These are phyloP conservation scores for Tylochromis polylepis DNA, from an alignment of 2,113 vertebrate species.

Conservation along the genomic window DNA sequence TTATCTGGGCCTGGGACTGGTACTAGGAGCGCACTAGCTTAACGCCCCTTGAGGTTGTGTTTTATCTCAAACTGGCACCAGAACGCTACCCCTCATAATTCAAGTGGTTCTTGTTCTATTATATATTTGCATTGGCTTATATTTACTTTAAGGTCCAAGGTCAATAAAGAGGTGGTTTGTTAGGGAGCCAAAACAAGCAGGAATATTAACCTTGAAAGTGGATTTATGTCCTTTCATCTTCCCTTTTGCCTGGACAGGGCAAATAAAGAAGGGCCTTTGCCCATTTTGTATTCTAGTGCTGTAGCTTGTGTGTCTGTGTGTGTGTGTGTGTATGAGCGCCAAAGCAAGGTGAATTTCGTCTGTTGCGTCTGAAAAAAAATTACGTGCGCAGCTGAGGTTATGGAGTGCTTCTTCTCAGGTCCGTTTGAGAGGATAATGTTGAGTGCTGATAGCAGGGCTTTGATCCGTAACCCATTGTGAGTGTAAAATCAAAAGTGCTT, in stretches of 20 bases:
- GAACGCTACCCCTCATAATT: neutral
- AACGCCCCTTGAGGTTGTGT: neutral
- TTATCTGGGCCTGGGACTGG: neutral
- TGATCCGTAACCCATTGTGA: constrained; percentile 64
- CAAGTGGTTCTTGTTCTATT: neutral
- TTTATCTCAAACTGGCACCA: neutral
- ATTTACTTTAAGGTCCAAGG: neutral
- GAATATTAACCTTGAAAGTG: neutral
- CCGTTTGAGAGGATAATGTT: constrained; percentile 48
- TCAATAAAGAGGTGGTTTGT: neutral
- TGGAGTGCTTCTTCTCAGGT: constrained; percentile 37
- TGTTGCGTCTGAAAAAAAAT: constrained; percentile 20
- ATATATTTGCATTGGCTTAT: neutral
- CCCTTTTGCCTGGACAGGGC: neutral
- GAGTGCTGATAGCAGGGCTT: constrained; percentile 62
- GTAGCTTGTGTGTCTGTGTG: neutral
- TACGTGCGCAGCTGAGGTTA: constrained; percentile 38
- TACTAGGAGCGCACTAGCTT: neutral
- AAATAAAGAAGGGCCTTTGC: neutral
- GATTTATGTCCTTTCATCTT: constrained; percentile 30
- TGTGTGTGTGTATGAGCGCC: neutral
- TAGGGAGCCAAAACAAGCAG: constrained; percentile 23
- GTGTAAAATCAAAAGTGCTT: constrained; percentile 57
- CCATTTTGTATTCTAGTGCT: constrained; percentile 1
- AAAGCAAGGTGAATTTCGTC: constrained; percentile 3